phyloP scores from a whole-genome alignment of 2,888 invertebrate species.

The Hirtodrosophila alboralis region DNA sequence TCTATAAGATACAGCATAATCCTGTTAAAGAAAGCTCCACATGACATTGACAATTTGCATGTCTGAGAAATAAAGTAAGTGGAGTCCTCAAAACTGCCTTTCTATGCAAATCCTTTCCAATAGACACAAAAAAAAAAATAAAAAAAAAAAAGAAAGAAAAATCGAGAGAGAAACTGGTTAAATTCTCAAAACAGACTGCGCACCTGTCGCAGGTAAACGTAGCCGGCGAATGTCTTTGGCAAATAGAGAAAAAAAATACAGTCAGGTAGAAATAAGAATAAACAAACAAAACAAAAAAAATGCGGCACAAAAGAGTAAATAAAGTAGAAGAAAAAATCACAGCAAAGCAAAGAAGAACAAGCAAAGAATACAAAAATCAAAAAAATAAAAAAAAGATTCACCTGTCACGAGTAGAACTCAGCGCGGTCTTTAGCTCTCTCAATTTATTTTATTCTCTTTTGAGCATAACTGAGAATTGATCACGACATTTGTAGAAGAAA shows the following conservation, averaged over 20 bases:
- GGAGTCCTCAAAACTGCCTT: neutral
- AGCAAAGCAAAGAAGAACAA: conserved; percentile 15
- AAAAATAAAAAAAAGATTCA: conserved; percentile 48
- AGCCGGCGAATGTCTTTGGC: conserved; percentile 43
- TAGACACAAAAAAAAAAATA: neutral
- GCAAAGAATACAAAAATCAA: conserved; percentile 36
- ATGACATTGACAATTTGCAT: conserved; percentile 30
- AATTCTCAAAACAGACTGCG: neutral
- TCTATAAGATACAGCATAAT: no score
- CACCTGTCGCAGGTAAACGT: conserved; percentile 67
- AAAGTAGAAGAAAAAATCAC: conserved; percentile 28
- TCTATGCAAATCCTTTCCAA: conserved; percentile 4
- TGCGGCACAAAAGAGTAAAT: conserved; percentile 22
- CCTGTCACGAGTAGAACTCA: conserved; percentile 46
- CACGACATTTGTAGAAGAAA: no score
- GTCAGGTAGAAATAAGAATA: conserved; percentile 29
- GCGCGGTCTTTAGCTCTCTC: conserved; percentile 2
- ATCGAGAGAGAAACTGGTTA: conserved; percentile 13
- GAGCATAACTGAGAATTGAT: conserved; percentile 37
- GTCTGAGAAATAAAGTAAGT: conserved; percentile 1
- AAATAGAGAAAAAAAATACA: conserved; percentile 19
- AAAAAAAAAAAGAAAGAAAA: neutral
- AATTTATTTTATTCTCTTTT: neutral
- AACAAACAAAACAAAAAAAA: conserved; percentile 35
- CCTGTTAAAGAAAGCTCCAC: neutral